phyloP scores from a whole-genome alignment of 2,113 vertebrate genomes.

The Pampusana beccarii region DNA sequence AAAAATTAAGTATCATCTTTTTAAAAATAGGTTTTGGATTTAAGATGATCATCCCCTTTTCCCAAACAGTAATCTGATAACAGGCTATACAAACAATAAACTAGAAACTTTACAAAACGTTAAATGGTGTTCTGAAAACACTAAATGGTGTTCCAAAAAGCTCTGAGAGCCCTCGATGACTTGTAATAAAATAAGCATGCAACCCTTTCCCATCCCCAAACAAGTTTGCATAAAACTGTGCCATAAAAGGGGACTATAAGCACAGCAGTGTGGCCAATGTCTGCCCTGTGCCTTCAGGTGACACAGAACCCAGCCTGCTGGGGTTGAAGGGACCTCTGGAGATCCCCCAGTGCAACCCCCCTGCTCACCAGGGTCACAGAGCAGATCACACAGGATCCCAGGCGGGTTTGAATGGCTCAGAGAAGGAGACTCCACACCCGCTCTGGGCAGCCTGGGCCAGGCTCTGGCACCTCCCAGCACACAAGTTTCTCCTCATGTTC shows the following conservation, averaged over 20 bases:
- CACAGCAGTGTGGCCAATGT: accelerated
- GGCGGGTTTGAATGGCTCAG: too few species aligned
- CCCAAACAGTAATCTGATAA: neutral
- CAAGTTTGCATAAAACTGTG: neutral
- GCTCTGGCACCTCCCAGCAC: too few species aligned
- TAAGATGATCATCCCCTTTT: neutral
- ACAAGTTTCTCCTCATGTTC: too few species aligned
- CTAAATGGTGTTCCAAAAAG: neutral
- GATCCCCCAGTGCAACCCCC: too few species aligned
- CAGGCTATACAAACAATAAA: neutral
- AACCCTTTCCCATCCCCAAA: neutral
- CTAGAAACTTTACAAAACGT: neutral
- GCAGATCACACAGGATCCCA: too few species aligned
- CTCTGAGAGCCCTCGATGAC: neutral
- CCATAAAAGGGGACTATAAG: neutral
- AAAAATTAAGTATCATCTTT: neutral
- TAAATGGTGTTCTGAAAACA: neutral
- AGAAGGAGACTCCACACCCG: too few species aligned
- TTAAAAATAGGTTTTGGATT: neutral
- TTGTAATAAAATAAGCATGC: neutral
- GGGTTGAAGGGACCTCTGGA: too few species aligned
- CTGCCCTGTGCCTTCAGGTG: neutral
- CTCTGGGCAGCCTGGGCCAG: too few species aligned
- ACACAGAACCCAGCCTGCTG: too few species aligned
- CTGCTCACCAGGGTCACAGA: too few species aligned